Percentiles rank a stretch among this genome's conserved stretches.
phyloP scores from a whole-genome alignment of 2,113 vertebrate genomes.

The Engraulis encrasicolus region DNA sequence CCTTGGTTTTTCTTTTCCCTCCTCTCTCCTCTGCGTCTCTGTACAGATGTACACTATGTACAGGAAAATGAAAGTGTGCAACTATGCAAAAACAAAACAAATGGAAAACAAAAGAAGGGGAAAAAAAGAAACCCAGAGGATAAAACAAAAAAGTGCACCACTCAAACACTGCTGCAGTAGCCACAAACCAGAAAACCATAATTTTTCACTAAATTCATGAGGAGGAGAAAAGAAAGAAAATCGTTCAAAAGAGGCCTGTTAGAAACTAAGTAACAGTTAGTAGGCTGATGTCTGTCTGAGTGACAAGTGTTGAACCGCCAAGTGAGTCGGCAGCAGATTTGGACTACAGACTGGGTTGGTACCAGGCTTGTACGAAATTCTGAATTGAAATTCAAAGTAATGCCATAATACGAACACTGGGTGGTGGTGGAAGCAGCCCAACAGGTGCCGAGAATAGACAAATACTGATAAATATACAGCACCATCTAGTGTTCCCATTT shows the following conservation, averaged over 20 bases:
- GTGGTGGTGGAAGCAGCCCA: no score
- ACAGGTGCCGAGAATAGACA: no score
- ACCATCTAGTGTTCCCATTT: no score
- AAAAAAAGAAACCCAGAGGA: no score
- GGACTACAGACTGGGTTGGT: no score
- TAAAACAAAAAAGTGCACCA: background rate
- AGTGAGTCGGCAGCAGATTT: no score
- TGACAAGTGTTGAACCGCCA: background rate
- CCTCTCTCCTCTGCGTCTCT: constrained; percentile 67
- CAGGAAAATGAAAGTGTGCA: constrained; percentile 76
- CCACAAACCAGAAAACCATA: constrained; percentile 59
- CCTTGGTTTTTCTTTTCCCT: background rate
- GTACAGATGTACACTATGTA: constrained; percentile 98
- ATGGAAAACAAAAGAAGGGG: constrained; percentile 46
- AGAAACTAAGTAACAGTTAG: background rate
- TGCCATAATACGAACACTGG: no score
- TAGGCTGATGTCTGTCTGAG: constrained; percentile 30
- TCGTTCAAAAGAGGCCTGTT: background rate
- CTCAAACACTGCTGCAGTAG: background rate
- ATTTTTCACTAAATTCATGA: constrained; percentile 52
- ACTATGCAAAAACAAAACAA: constrained; percentile 64
- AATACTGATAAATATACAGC: no score
- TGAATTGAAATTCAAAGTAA: no score
- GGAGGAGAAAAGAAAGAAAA: background rate
- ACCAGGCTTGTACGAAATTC: no score